Percentiles rank a stretch among this genome's conserved stretches.
phyloP scores from a whole-genome alignment of 2,113 vertebrate genomes.

The Maccullochella peelii region DNA sequence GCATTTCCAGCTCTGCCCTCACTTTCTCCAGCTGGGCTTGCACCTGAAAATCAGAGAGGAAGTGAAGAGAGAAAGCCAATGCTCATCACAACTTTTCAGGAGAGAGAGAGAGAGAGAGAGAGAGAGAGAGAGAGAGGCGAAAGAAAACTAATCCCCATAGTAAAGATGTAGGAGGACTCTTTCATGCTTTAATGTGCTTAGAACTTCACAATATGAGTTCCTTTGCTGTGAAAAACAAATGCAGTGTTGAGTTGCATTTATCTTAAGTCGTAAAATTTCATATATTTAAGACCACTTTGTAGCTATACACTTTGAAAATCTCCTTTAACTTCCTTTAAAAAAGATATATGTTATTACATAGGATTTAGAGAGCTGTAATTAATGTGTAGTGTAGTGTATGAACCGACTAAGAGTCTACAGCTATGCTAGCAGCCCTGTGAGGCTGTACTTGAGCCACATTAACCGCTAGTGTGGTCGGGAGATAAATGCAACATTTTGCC shows the following conservation, averaged over 20 bases:
- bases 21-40: conserved; percentile 89
- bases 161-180: conserved; percentile 19
- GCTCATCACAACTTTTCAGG: background rate
- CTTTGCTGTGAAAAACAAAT: background rate
- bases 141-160: background rate
- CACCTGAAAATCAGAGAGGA: conserved; percentile 57
- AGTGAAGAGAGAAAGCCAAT: background rate
- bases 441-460: too few relatives aligned
- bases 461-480: too few relatives aligned
- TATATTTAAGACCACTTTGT: background rate
- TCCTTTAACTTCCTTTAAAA: background rate
- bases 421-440: too few relatives aligned
- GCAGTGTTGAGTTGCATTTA: background rate
- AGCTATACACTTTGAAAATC: background rate
- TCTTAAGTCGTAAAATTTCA: background rate
- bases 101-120: background rate
- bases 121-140: background rate
- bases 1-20: conserved; percentile 88
- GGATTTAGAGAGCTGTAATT: background rate
- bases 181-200: conserved; percentile 10
- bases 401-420: background rate
- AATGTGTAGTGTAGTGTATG: background rate
- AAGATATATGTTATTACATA: background rate
- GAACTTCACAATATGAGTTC: background rate
- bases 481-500: background rate